Base-by-base conservation (phyloP, 2,888 invertebrate genomes). In the Leptogaster cylindrica region DNA sequence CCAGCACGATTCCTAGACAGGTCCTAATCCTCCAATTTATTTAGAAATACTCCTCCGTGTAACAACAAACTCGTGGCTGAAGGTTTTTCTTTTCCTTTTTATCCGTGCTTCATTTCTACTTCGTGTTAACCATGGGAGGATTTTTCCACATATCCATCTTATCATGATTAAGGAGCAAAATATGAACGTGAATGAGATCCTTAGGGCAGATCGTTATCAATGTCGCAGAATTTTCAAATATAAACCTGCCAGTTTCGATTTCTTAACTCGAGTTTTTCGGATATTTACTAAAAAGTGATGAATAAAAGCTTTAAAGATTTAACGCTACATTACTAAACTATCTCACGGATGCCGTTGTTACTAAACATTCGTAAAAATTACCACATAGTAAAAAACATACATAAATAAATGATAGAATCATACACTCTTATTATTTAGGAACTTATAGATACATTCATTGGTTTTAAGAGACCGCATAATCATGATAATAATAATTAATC, bases 91-190 rank as follows among this genome's bases (percentile, higher is more conserved):
- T 10, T 18, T 10, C 14, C 18, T 41, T 41, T 10, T 3, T 3
- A 3, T 10, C 39, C n/a, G 4, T 41, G 6, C 16, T 2, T 7
- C 41, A 7, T 41, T 7, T 18, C 2, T 5, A n/a, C n/a, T n/a
- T n/a, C n/a, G n/a, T 41, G 3, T 41, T 14, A 41, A 3, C 5
- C 16, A 18, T 41, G 18, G 18, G 14, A 41, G 41, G 16, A 18
- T 41, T 16, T 41, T 16, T 7, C 18, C 41, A 41, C 41, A 41
- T 41, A 41, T 41, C 18, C 5, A 18, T 14, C 41, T 41, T 41
- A 41, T 41, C 41, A 16, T 41, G 41, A 41, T 39, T 39, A 39
- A 39, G 10, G 39, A 39, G 39, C 39, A 39, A 39, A 39, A 39
- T 39, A 39, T 41, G 41, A 41, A 41, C 41, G 16, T 14, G 16